Evolutionary conservation across 2,888 invertebrate genomes (phyloP).

Genomic region (Stenchaetothrips biformis): DNA sequence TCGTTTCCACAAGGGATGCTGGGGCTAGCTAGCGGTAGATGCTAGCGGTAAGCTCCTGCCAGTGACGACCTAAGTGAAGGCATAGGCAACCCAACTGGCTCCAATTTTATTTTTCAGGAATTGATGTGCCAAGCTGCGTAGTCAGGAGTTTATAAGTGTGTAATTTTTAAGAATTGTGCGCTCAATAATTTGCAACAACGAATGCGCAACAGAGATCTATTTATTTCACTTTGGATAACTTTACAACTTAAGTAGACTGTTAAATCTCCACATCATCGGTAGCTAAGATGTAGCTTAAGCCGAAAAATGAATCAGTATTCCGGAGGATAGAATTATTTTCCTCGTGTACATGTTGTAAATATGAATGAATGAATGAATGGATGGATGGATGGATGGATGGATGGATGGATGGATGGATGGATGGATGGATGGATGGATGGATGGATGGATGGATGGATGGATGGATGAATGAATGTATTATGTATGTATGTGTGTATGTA

Average conservation of each 20-base stretch:
- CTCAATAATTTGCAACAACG: neutral
- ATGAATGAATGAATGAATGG: neutral
- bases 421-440: no score
- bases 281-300: neutral
- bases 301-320: neutral
- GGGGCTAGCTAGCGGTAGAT: neutral
- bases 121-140: neutral
- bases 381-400: no score
- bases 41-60: neutral
- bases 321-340: neutral
- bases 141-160: neutral
- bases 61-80: no score
- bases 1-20: neutral
- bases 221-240: neutral
- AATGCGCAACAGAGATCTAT: neutral
- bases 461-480: no score
- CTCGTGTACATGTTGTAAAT: conserved; percentile 18
- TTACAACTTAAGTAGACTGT: neutral
- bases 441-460: no score
- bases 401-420: no score
- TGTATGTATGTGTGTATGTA: no score
- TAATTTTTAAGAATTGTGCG: neutral
- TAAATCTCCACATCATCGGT: neutral
- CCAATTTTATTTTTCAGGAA: neutral
- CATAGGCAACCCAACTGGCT: no score